A percentile compares a stretch with the other conserved stretches of the same genome.
phyloP scores from a whole-genome alignment of 2,888 invertebrate genomes.

The Drosophila pseudotalamancana region DNA sequence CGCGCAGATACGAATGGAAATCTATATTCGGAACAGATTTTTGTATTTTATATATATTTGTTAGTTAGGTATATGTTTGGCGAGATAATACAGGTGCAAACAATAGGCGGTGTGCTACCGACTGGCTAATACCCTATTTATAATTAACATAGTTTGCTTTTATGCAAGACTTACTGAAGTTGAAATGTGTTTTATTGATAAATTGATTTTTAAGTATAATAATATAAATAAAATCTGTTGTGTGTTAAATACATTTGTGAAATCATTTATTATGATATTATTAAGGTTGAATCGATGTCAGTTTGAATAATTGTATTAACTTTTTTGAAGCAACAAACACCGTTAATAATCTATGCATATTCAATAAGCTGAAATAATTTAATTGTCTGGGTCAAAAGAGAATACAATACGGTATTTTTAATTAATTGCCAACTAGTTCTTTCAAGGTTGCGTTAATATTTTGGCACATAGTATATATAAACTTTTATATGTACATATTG shows the following conservation, averaged over 20 bases:
- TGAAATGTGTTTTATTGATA: background rate
- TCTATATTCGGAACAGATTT: conserved; percentile 55
- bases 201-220: background rate
- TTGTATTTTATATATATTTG: conserved; percentile 15
- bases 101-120: background rate
- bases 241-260: background rate
- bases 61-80: conserved; percentile 37
- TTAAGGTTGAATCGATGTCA: background rate
- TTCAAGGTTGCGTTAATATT: conserved; percentile 22
- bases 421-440: conserved; percentile 8
- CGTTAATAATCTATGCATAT: conserved; percentile 2
- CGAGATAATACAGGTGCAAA: conserved; percentile 58
- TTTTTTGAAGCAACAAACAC: background rate
- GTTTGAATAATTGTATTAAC: background rate
- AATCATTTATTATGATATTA: background rate
- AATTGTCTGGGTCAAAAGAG: too few relatives aligned
- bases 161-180: background rate
- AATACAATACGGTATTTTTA: background rate
- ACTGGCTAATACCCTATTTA: conserved; percentile 31
- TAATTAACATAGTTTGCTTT: background rate
- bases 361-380: conserved; percentile 18
- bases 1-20: conserved; percentile 62
- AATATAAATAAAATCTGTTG: too few relatives aligned
- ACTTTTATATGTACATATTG: background rate
- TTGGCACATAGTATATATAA: background rate